These are phyloP conservation scores for Neoarius graeffei DNA, from an alignment of 2,113 vertebrate genomes.

Conservation along the genomic window DNA sequence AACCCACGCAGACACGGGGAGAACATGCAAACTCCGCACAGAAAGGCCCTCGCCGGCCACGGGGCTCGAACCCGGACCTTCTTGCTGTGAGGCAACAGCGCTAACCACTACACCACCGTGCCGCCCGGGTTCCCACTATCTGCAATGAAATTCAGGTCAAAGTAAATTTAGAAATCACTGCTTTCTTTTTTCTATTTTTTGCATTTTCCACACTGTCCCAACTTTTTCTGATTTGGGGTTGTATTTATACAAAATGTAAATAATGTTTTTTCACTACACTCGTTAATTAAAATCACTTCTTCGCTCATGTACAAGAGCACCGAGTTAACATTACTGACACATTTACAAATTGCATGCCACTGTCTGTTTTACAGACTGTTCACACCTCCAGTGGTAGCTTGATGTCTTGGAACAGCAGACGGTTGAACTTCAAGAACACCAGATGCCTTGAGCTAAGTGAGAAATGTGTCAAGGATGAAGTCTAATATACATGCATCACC, in stretches of 20 bases:
- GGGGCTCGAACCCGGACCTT: too few relatives aligned
- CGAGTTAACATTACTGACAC: not conserved
- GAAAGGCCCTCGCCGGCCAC: too few relatives aligned
- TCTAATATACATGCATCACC: not conserved
- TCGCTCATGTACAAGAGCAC: not conserved
- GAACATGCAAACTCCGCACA: too few relatives aligned
- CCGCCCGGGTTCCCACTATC: too few relatives aligned
- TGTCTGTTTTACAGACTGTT: not conserved
- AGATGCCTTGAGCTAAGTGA: not conserved
- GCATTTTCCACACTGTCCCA: too few relatives aligned
- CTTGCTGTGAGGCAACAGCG: too few relatives aligned
- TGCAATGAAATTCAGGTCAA: too few relatives aligned
- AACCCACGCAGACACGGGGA: too few relatives aligned
- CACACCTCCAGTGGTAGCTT: not conserved
- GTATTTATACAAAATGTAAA: not conserved
- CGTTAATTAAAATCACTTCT: not conserved
- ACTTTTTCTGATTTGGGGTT: too few relatives aligned
- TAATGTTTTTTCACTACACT: not conserved
- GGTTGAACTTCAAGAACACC: not conserved
- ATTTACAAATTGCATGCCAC: not conserved
- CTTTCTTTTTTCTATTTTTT: too few relatives aligned
- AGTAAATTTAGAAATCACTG: too few relatives aligned
- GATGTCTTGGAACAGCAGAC: not conserved
- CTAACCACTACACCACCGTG: too few relatives aligned
- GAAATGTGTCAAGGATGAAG: not conserved